phyloP scores from a whole-genome alignment of 2,888 invertebrate species.

The Actias luna region DNA sequence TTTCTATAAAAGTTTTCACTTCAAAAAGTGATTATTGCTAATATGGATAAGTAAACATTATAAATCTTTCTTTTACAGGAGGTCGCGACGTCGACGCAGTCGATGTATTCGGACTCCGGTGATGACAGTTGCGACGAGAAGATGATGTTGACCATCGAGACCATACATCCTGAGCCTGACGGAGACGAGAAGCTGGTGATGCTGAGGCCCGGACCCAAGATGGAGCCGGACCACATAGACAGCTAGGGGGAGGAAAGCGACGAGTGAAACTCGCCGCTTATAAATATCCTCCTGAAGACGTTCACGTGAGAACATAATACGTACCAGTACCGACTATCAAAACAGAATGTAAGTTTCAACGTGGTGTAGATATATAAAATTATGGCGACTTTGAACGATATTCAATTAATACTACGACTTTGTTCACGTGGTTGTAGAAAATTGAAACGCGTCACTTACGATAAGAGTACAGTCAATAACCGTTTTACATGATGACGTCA shows the following conservation, averaged over 20 bases:
- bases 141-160: slow-evolving; percentile 87
- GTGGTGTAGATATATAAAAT: too few relatives aligned
- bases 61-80: slow-evolving; percentile 35
- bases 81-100: slow-evolving; percentile 86
- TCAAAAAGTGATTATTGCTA: too few relatives aligned
- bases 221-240: slow-evolving; percentile 60
- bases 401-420: too few relatives aligned
- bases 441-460: too few relatives aligned
- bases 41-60: too few relatives aligned
- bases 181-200: slow-evolving; percentile 71
- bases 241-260: slow-evolving; percentile 53
- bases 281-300: background rate
- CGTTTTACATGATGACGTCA: too few relatives aligned
- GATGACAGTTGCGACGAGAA: slow-evolving; percentile 88
- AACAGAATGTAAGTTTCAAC: too few relatives aligned
- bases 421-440: too few relatives aligned
- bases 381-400: too few relatives aligned
- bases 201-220: slow-evolving; percentile 58
- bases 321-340: too few relatives aligned
- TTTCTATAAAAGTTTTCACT: too few relatives aligned
- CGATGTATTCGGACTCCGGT: slow-evolving; percentile 86
- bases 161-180: slow-evolving; percentile 84
- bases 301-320: background rate
- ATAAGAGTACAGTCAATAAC: too few relatives aligned
- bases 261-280: slow-evolving; percentile 15